phyloP scores from a whole-genome alignment of 2,797 vertebrate genomes.

The Benthosema pterotum region DNA sequence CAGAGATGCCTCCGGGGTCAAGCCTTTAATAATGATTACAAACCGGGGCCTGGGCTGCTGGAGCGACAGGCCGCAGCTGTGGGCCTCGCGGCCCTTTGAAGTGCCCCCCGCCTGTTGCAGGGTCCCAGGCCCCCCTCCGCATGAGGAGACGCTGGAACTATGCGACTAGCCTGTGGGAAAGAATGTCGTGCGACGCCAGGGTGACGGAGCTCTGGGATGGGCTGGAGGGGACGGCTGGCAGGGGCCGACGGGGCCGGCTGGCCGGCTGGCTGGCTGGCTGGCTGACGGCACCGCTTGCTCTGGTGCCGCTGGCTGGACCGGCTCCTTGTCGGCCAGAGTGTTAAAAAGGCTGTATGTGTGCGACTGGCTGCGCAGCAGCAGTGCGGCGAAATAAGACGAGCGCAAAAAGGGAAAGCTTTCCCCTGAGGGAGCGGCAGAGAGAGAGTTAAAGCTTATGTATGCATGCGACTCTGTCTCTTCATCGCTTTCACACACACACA shows the following conservation, averaged over 20 bases:
- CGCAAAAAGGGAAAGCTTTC: not conserved
- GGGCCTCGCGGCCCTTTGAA: conserved; percentile 81
- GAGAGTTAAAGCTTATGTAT: too few species aligned
- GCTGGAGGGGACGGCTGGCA: conserved; percentile 49
- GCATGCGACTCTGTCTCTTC: too few species aligned
- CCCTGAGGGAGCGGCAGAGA: conserved; percentile 43
- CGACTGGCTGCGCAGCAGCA: conserved; percentile 36
- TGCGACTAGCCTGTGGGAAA: conserved; percentile 89
- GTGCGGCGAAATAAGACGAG: conserved; percentile 43
- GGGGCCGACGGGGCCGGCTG: conserved; percentile 62
- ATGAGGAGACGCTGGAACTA: conserved; percentile 89
- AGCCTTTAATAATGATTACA: conserved; percentile 92
- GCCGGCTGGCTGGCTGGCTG: conserved; percentile 33
- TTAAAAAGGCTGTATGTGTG: not conserved
- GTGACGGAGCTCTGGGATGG: conserved; percentile 80
- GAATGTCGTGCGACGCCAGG: conserved; percentile 88
- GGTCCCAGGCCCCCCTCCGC: conserved; percentile 79
- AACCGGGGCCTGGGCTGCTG: conserved; percentile 84
- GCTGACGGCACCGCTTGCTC: conserved; percentile 8
- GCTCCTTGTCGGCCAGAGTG: not conserved
- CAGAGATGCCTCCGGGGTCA: conserved; percentile 87
- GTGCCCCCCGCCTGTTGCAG: conserved; percentile 84
- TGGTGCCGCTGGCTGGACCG: too few species aligned
- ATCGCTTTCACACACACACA: too few species aligned
- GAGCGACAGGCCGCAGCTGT: conserved; percentile 88